A percentile compares a stretch with the other conserved stretches of the same genome.
Conservation (phyloP, 2,797 vertebrate species). For the Sparus aurata region DNA sequence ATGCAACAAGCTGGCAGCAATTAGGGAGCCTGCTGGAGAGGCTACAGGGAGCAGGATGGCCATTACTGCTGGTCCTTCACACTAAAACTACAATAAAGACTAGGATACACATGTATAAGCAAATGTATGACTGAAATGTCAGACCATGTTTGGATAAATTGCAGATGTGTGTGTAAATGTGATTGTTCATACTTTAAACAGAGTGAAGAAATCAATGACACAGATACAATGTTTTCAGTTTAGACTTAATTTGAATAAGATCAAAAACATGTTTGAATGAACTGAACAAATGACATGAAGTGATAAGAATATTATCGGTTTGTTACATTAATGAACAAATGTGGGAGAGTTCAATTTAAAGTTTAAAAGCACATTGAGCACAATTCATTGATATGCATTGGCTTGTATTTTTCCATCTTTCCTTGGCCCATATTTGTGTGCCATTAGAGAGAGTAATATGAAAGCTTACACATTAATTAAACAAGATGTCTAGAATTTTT, state of each 20-base stretch:
- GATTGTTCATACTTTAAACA: background rate
- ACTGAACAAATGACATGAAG: background rate
- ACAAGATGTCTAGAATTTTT: background rate
- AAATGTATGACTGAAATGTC: background rate
- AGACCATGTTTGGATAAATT: background rate
- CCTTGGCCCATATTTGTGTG: background rate
- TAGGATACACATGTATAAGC: background rate
- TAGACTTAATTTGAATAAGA: slow-evolving; percentile 10
- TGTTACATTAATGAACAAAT: background rate
- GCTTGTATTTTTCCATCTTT: slow-evolving; percentile 1
- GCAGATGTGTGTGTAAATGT: background rate
- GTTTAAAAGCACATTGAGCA: background rate
- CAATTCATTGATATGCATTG: background rate
- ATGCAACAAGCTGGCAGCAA: slow-evolving; percentile 69
- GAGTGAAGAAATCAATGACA: background rate
- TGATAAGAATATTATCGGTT: background rate
- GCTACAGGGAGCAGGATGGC: slow-evolving; percentile 21
- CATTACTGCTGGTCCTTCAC: slow-evolving; percentile 29
- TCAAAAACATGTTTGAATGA: slow-evolving; percentile 13
- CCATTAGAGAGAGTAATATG: background rate
- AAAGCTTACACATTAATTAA: background rate
- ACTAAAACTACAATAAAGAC: background rate
- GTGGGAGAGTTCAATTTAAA: background rate
- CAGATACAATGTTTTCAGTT: background rate
- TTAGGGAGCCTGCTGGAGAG: slow-evolving; percentile 57